These are phyloP conservation scores for Peromyscus attwateri DNA, from an alignment of 2,797 vertebrate genomes.

Conservation along the genomic window DNA sequence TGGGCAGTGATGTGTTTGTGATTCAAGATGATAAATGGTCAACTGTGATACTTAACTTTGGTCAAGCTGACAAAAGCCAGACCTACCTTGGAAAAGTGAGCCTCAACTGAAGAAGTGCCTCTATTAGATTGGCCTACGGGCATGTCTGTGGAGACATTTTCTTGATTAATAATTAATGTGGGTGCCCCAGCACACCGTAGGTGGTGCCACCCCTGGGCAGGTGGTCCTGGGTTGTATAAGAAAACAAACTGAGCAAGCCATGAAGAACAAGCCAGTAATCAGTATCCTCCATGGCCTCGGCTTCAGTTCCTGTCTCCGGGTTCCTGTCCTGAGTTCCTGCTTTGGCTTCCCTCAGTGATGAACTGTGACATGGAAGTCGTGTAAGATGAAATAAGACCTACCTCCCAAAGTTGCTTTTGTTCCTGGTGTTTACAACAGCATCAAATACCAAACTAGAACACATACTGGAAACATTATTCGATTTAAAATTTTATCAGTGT, in stretches of 20 bases:
- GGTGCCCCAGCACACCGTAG: background rate
- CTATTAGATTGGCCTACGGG: background rate
- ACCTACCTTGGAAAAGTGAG: background rate
- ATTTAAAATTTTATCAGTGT: constrained; percentile 62
- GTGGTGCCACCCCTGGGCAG: background rate
- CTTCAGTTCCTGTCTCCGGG: background rate
- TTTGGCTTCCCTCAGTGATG: background rate
- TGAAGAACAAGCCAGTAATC: background rate
- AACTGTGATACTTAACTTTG: background rate
- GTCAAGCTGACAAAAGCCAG: background rate
- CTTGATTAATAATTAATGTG: background rate
- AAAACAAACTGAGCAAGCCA: background rate
- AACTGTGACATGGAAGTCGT: background rate
- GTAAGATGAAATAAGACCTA: background rate
- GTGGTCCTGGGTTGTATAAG: background rate
- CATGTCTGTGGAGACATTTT: background rate
- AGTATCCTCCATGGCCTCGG: background rate
- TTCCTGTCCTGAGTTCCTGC: background rate
- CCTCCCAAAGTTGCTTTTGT: background rate
- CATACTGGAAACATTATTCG: constrained; percentile 49
- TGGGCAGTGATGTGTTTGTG: background rate
- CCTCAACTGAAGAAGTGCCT: background rate
- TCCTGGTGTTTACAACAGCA: background rate
- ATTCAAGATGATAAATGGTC: background rate
- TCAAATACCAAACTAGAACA: background rate